These are phyloP conservation scores for Holothuria leucospilota DNA, from an alignment of 53 echinoderm and acorn worm species.

Conservation along the genomic window DNA sequence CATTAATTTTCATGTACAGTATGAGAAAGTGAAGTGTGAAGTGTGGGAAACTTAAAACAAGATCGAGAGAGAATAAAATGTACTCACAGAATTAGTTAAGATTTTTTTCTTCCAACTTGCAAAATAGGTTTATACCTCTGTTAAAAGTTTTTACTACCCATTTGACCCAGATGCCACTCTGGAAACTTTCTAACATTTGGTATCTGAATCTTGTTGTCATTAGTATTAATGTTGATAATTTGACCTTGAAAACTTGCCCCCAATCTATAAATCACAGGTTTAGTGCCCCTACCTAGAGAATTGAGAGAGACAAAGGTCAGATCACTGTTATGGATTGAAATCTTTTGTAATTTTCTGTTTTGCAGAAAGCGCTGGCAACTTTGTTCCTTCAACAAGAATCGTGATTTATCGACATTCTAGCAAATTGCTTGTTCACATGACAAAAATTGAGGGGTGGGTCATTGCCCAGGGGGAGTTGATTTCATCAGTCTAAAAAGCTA, in stretches of 20 bases:
- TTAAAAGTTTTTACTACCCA: too few relatives aligned
- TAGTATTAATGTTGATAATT: neutral
- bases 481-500: constrained; percentile 15
- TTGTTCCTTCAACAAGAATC: neutral
- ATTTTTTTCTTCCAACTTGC: too few relatives aligned
- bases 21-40: too few relatives aligned
- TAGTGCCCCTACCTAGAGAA: constrained; percentile 22
- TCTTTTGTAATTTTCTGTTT: neutral
- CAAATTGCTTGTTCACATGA: constrained; percentile 35
- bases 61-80: too few relatives aligned
- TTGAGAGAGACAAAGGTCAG: constrained; percentile 21
- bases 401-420: constrained; percentile 22
- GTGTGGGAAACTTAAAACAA: too few relatives aligned
- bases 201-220: too few relatives aligned
- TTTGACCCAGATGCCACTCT: too few relatives aligned
- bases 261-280: constrained; percentile 7
- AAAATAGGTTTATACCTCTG: too few relatives aligned
- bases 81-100: too few relatives aligned
- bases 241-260: constrained; percentile 20
- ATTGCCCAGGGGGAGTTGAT: constrained; percentile 23
- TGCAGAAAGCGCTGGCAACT: neutral
- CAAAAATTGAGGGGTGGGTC: constrained; percentile 25
- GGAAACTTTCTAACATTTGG: too few relatives aligned
- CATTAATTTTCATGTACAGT: too few relatives aligned
- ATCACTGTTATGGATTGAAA: constrained; percentile 3